Evolutionary conservation across 2,113 vertebrate species (phyloP), one percentile per base, ranked within the genome.

Genomic region (Probosciger aterrimus): DNA sequence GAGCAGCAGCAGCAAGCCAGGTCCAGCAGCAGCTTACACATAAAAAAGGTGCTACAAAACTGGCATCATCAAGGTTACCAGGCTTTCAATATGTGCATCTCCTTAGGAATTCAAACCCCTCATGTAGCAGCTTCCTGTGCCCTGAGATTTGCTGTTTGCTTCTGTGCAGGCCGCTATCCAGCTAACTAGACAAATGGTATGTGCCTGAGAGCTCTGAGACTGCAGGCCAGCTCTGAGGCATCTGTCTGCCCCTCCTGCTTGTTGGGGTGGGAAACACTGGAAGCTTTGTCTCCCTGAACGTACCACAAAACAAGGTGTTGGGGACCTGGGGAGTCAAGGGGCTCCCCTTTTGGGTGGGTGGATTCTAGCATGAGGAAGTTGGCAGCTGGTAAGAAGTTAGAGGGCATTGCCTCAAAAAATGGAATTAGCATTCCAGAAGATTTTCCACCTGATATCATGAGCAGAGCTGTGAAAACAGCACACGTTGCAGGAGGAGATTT

Each of bases 321-420:
- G 18, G 33, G 83, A 22, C 11, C 24, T 49, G 28, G n/a, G 17
- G 25, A 35, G 5, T 11, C 14, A 35, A 47, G 41, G 15, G 41
- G 4, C 5, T 80, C 23, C 11, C 7, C 1, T 4, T 69, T 47
- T 60, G 8, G 33, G 37, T 15, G 31, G n/a, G 43, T 44, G 3
- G 10, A 30, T 73, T 77, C 19, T 83, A 41, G 18, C 15, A 17
- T 0, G 0, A 49, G 9, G 13, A 57, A 16, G 7, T n/a, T 43
- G 28, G 23, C 39, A 64, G 35, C 18, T 82, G 70, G 11, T 16
- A 41, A 63, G 19, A 27, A 24, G 19, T 71, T 47, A 52, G 18
- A 39, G 20, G 47, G 9, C 5, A 4, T 20, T 46, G 18, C 14
- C 25, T 70, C 14, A 52, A 62, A 68, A 85, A 39, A 23, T 73